Evolutionary conservation across 2,113 vertebrate species (phyloP), one percentile per base, ranked within the genome.

Genomic region (Pangasianodon gigas): DNA sequence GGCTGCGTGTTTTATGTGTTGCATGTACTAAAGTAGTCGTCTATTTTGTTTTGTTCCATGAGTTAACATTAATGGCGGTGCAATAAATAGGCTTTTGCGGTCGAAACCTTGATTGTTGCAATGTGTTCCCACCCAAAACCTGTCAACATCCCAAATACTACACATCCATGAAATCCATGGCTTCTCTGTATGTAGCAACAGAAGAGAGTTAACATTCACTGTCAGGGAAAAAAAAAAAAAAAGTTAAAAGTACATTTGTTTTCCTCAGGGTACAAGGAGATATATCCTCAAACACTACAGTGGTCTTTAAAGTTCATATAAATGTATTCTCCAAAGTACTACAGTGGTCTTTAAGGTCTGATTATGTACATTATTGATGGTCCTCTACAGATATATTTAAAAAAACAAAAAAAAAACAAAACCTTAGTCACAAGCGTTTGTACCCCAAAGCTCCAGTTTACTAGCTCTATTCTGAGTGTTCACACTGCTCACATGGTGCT

Each of bases 51-150:
- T 67, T 91, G 54, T 21, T 58, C 14, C 26, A 10, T 8, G 26
- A 60, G 84, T 84, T 89, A 65, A 37, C 19, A 19, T 84, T 62
- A 77, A 56, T 56, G 44, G 16, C 21, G 18, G 71, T 10, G 56
- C 18, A 89, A 41, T 85, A 29, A 32, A 51, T 9, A 67, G 46
- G 52, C 44, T 54, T 89, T 32, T 79, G 79, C 56, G 88, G 84
- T 88, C 29, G 52, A 91, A 85, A 88, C 86, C 67, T 84, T 81
- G 89, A 75, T 82, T 58, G n/a, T 60, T 87, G 54, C 67, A 91
- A 89, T 21, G 32, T 54, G 77, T 62, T 83, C 77, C 79, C 74
- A 82, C 90, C 60, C 44, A 62, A 29, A 82, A 71, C 84, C 58
- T 74, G 79, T 37, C 80, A 62, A 41, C 77, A 85, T 85, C 2